phyloP scores from a whole-genome alignment of 2,888 invertebrate genomes.

The Rhamnusium bicolor region DNA sequence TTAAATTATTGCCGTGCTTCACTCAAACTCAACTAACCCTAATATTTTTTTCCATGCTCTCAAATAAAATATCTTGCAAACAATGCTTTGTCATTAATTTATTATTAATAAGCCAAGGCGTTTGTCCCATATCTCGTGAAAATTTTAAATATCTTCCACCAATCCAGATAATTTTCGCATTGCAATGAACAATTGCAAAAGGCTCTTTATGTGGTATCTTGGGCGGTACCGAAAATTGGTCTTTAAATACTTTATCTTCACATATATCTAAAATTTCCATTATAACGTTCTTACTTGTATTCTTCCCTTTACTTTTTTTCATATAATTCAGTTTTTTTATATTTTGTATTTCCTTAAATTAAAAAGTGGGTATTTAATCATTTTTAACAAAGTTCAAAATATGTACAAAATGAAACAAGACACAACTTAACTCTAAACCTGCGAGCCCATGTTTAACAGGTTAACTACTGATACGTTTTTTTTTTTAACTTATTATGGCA shows the following conservation, averaged over 20 bases:
- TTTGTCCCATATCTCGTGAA: conserved; percentile 89
- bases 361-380: too few species aligned
- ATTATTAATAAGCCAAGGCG: conserved; percentile 93
- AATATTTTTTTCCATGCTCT: conserved; percentile 77
- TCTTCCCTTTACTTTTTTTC: conserved; percentile 71
- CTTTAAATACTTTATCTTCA: conserved; percentile 71
- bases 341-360: conserved; percentile 50
- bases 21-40: conserved; percentile 69
- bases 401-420: too few species aligned
- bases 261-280: conserved; percentile 74
- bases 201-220: conserved; percentile 69
- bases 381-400: too few species aligned
- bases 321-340: conserved; percentile 60
- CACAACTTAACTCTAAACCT: too few species aligned
- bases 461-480: too few species aligned
- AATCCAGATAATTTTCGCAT: conserved; percentile 77
- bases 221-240: conserved; percentile 74
- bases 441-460: too few species aligned
- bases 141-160: conserved; percentile 88
- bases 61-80: conserved; percentile 90
- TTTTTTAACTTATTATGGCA: too few species aligned
- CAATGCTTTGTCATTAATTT: conserved; percentile 87
- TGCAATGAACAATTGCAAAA: conserved; percentile 72
- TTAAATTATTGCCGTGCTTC: too few species aligned
- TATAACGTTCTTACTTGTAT: conserved; percentile 79